Evolutionary conservation across 2,888 invertebrate species (phyloP).

Genomic region (Xestia rhomboidea): DNA sequence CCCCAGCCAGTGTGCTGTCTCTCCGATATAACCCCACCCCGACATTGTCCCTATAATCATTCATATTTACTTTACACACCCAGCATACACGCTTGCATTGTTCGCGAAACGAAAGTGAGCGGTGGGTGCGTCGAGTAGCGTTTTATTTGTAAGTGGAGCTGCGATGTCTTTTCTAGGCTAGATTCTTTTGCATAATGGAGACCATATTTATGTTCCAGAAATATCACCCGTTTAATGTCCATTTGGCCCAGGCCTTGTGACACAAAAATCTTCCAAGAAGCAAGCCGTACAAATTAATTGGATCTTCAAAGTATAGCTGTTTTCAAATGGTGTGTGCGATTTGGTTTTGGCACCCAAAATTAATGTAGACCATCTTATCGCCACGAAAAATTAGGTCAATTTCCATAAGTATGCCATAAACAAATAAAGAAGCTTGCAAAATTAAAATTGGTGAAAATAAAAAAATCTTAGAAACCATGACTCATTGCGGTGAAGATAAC

Average conservation of each 20-base stretch:
- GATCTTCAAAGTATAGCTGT: not conserved
- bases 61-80: conserved; percentile 66
- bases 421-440: not conserved
- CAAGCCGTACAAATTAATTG: not conserved
- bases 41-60: conserved; percentile 62
- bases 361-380: not conserved
- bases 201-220: not conserved
- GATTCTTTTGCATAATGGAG: not conserved
- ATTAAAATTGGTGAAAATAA: not conserved
- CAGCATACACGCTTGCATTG: conserved; percentile 47
- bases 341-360: no score
- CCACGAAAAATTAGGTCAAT: not conserved
- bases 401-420: not conserved
- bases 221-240: not conserved
- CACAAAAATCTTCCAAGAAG: not conserved
- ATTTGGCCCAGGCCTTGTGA: not conserved
- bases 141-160: conserved; percentile 17
- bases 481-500: not conserved
- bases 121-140: conserved; percentile 49
- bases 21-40: conserved; percentile 57
- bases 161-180: conserved; percentile 10
- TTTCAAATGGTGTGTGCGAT: not conserved
- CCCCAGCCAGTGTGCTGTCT: conserved; percentile 63
- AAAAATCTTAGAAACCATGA: not conserved
- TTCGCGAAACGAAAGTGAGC: conserved; percentile 41